A percentile compares a stretch with the other conserved stretches of the same genome.
Evolutionary conservation across 1,140 invertebrate genomes (phyloP).

Genomic region (Wiebesia pumilae): DNA sequence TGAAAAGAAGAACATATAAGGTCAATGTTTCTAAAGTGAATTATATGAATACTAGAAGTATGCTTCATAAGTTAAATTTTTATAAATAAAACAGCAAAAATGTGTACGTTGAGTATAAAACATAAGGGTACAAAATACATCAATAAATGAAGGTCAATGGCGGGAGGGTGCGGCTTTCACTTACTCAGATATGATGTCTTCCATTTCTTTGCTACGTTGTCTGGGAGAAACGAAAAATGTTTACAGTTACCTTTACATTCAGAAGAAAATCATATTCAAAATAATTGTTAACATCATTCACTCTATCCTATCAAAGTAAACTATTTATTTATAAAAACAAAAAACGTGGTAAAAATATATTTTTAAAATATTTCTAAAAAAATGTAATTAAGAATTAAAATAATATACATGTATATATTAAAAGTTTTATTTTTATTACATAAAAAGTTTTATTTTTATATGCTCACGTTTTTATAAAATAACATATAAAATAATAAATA

Average conservation of each 20-base stretch:
- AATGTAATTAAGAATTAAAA: too few species aligned
- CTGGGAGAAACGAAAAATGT: constrained; percentile 61
- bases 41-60: neutral
- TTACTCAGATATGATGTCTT: constrained; percentile 64
- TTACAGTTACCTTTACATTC: neutral
- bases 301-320: too few species aligned
- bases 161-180: constrained; percentile 52
- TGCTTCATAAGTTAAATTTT: too few species aligned
- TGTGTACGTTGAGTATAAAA: neutral
- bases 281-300: neutral
- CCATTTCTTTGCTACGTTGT: constrained; percentile 70
- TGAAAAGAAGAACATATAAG: neutral
- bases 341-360: too few species aligned
- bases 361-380: too few species aligned
- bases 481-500: too few species aligned
- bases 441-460: too few species aligned
- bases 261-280: neutral
- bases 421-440: too few species aligned
- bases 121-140: constrained; percentile 1
- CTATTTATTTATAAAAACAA: too few species aligned
- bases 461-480: too few species aligned
- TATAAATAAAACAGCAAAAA: too few species aligned
- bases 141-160: neutral
- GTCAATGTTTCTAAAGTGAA: neutral
- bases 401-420: too few species aligned